phyloP scores from a whole-genome alignment of 53 echinoderm and acorn worm species.

The Apostichopus leukothele region DNA sequence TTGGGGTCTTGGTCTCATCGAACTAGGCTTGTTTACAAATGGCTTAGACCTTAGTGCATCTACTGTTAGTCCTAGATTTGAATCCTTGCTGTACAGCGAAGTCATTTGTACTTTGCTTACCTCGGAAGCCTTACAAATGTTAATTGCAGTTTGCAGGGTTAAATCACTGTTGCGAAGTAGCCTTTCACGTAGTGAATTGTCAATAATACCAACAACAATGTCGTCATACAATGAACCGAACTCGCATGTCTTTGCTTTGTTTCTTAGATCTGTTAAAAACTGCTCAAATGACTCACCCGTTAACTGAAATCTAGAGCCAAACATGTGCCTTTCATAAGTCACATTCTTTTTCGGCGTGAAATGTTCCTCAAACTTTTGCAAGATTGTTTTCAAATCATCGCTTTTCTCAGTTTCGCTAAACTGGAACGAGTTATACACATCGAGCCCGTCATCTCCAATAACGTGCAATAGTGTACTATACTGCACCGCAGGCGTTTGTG shows the following conservation, averaged over 20 bases:
- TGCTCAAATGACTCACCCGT: no score
- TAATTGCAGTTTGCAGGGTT: no score
- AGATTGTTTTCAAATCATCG: not conserved
- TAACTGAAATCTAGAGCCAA: no score
- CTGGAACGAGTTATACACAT: constrained; percentile 37
- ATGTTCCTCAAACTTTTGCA: constrained; percentile 1
- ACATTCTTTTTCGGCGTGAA: constrained; percentile 11
- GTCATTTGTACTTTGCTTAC: constrained; percentile 3
- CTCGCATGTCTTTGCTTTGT: no score
- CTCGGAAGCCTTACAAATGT: constrained; percentile 7
- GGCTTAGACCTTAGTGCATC: not conserved
- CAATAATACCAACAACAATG: constrained; percentile 48
- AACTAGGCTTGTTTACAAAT: no score
- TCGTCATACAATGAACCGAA: constrained; percentile 44
- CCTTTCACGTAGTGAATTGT: constrained; percentile 42
- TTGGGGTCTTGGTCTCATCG: no score
- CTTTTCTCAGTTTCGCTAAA: constrained; percentile 11
- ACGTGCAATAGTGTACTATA: no score
- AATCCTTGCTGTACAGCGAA: not conserved
- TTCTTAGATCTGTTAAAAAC: no score
- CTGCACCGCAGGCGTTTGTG: constrained; percentile 37
- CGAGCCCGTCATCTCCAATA: no score
- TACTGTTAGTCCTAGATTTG: not conserved
- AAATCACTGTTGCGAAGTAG: not conserved
- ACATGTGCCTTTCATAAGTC: constrained; percentile 48